These are phyloP conservation scores for Xestia rhomboidea DNA, from an alignment of 2,888 invertebrate genomes.

Conservation along the genomic window DNA sequence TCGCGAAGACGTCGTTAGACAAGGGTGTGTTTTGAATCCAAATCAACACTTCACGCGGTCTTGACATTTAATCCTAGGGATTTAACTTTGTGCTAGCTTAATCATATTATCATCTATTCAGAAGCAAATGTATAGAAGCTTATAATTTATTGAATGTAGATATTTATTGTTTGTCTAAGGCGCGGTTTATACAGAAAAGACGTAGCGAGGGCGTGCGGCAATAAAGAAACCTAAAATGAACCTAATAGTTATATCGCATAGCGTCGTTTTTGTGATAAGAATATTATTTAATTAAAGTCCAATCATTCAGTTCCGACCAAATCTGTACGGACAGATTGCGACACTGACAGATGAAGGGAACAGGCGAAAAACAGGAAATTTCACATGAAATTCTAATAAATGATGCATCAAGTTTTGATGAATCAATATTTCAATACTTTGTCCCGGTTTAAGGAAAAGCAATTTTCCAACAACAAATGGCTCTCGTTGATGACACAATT, in stretches of 20 bases:
- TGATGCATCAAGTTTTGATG: neutral
- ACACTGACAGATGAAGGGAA: neutral
- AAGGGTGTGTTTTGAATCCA: slow-evolving; percentile 72
- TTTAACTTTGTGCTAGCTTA: slow-evolving; percentile 33
- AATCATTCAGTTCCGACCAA: neutral
- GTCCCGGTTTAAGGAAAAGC: neutral
- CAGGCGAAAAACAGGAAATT: neutral
- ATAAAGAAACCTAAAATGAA: too few relatives aligned
- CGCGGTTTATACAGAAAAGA: too few relatives aligned
- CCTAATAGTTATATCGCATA: too few relatives aligned
- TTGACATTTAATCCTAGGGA: slow-evolving; percentile 45
- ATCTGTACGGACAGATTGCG: neutral
- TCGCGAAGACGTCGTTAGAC: slow-evolving; percentile 66
- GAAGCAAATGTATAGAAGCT: neutral
- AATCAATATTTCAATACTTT: neutral
- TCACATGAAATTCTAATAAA: neutral
- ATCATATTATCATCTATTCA: slow-evolving; percentile 38
- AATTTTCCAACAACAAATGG: too few relatives aligned
- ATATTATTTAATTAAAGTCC: neutral
- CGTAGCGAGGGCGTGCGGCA: too few relatives aligned
- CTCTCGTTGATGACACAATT: too few relatives aligned
- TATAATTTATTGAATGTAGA: neutral
- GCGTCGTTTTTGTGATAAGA: neutral
- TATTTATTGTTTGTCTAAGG: neutral
- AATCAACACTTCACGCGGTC: slow-evolving; percentile 54